Percentiles rank a stretch among this genome's conserved stretches.
Evolutionary conservation across 2,888 invertebrate species (phyloP).

Genomic region (Aethes cnicana): DNA sequence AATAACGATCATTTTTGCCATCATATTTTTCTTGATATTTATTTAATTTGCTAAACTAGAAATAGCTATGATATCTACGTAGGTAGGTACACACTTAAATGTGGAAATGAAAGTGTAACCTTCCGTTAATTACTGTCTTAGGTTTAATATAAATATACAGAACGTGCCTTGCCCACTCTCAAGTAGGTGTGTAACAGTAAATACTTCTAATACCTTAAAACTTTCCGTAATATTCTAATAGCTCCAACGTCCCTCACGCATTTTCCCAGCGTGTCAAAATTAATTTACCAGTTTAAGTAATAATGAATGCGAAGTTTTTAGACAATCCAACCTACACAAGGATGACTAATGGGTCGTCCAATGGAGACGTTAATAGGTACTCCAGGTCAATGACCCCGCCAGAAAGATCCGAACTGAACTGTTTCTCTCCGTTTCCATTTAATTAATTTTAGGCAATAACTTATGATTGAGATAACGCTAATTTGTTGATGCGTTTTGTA

Average conservation of each 20-base stretch:
- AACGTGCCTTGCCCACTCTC: no score
- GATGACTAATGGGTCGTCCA: slow-evolving; percentile 46
- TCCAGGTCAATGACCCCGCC: slow-evolving; percentile 44
- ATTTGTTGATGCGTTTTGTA: slow-evolving; percentile 17
- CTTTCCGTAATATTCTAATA: background rate
- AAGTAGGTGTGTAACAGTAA: no score
- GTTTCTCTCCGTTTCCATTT: slow-evolving; percentile 14
- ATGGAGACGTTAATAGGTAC: slow-evolving; percentile 46
- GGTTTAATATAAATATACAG: no score
- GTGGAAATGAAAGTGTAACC: no score
- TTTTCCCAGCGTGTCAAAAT: slow-evolving; percentile 3
- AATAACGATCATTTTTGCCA: no score
- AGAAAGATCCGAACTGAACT: slow-evolving; percentile 19
- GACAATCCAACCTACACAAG: slow-evolving; percentile 42
- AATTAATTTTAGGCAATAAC: slow-evolving; percentile 24
- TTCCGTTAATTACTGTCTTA: no score
- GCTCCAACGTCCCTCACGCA: background rate
- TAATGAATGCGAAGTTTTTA: slow-evolving; percentile 28
- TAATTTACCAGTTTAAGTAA: slow-evolving; percentile 2
- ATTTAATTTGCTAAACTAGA: no score
- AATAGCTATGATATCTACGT: no score
- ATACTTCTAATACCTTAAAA: no score
- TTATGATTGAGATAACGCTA: slow-evolving; percentile 21
- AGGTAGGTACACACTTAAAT: no score
- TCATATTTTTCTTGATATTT: no score